phyloP scores from a whole-genome alignment of 1,140 invertebrate species.

The Aphelenchoides besseyi region DNA sequence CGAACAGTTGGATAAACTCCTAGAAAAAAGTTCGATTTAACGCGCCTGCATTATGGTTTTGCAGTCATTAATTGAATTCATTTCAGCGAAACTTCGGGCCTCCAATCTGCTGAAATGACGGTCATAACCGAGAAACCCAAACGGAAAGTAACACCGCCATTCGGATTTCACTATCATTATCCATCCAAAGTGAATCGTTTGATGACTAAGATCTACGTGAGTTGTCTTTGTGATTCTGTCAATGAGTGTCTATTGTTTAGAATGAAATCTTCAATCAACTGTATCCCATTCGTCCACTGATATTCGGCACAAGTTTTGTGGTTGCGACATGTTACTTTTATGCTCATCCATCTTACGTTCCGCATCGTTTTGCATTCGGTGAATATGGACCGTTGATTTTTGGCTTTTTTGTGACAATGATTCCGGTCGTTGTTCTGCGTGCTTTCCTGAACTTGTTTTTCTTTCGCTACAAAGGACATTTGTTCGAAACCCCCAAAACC shows the following conservation, averaged over 20 bases:
- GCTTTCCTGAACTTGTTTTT: conserved; percentile 39
- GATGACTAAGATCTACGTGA: conserved; percentile 2
- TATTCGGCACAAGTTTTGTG: neutral
- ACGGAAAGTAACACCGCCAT: neutral
- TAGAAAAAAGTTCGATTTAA: neutral
- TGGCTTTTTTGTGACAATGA: neutral
- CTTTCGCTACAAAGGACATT: conserved; percentile 50
- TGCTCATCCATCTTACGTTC: neutral
- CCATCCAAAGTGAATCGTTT: neutral
- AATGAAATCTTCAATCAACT: neutral
- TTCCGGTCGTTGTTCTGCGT: neutral
- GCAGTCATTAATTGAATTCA: neutral
- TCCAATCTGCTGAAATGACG: neutral
- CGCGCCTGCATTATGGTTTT: neutral
- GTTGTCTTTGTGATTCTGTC: neutral
- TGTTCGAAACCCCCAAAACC: conserved; percentile 42
- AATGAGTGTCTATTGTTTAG: conserved; percentile 2
- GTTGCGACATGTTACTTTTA: neutral
- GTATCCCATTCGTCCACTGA: neutral
- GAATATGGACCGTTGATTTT: neutral
- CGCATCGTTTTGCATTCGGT: neutral
- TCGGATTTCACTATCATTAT: conserved; percentile 1
- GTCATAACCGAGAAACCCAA: neutral
- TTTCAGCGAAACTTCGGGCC: neutral
- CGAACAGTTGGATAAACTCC: neutral